Percentiles rank a stretch among this genome's conserved stretches.
Conservation (phyloP, 2,888 invertebrate genomes). For the Eueremaeus valkanovi region DNA sequence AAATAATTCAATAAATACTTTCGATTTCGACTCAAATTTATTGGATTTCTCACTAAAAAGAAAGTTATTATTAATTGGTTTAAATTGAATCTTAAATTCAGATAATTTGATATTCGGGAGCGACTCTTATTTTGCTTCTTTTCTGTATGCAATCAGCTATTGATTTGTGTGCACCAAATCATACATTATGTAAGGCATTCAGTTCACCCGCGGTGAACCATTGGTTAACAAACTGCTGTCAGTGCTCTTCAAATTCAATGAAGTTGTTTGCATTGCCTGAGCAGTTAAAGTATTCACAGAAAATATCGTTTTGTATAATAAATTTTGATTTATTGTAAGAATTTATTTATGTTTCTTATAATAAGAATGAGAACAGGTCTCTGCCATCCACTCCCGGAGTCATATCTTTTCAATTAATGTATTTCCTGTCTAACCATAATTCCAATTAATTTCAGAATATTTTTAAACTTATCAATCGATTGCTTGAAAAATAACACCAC, state of each 20-base stretch:
- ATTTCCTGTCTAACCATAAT: conserved; percentile 20
- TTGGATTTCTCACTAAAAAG: conserved; percentile 1
- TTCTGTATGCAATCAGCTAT: not conserved
- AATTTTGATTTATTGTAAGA: conserved; percentile 4
- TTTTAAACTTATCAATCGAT: not conserved
- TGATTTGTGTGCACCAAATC: conserved; percentile 22
- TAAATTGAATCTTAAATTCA: not conserved
- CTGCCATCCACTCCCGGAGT: conserved; percentile 1
- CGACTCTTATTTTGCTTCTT: not conserved
- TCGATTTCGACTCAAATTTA: conserved; percentile 2
- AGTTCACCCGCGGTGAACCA: not conserved
- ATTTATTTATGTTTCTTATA: not conserved
- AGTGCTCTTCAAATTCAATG: not conserved
- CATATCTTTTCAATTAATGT: conserved; percentile 10
- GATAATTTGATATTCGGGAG: not conserved
- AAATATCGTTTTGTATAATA: not conserved
- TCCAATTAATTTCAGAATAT: not conserved
- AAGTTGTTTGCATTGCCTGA: not conserved
- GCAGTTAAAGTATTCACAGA: not conserved
- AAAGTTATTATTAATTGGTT: conserved; percentile 4
- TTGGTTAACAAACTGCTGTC: not conserved
- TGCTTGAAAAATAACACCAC: not conserved
- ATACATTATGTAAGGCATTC: not conserved
- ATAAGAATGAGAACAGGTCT: not conserved
- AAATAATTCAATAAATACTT: not conserved